phyloP scores from a whole-genome alignment of 1,140 invertebrate species.

The Paraescarpia echinospica region DNA sequence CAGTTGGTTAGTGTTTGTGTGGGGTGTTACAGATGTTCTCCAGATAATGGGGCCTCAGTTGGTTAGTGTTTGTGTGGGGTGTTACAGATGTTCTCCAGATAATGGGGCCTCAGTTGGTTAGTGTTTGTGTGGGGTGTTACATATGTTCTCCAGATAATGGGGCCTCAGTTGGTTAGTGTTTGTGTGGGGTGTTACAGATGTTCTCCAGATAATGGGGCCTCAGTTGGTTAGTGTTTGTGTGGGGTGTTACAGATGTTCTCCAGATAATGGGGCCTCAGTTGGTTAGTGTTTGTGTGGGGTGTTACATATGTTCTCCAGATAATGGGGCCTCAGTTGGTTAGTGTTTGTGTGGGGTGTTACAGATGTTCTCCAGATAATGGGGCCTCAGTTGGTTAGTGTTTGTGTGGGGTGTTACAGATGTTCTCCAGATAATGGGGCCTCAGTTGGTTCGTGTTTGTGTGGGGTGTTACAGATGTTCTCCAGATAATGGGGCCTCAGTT shows the following conservation, averaged over 20 bases:
- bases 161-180: background rate
- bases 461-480: background rate
- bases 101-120: background rate
- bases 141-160: background rate
- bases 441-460: background rate
- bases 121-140: background rate
- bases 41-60: background rate
- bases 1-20: background rate
- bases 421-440: background rate
- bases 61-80: background rate
- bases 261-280: background rate
- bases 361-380: background rate
- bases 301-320: background rate
- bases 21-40: background rate
- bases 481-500: background rate
- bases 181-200: background rate
- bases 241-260: background rate
- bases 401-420: background rate
- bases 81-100: background rate
- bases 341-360: background rate
- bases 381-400: background rate
- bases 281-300: background rate
- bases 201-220: background rate
- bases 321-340: background rate
- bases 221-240: background rate